Base-by-base conservation (phyloP, 2,797 vertebrate species). In the Acanthurus lineatus region DNA sequence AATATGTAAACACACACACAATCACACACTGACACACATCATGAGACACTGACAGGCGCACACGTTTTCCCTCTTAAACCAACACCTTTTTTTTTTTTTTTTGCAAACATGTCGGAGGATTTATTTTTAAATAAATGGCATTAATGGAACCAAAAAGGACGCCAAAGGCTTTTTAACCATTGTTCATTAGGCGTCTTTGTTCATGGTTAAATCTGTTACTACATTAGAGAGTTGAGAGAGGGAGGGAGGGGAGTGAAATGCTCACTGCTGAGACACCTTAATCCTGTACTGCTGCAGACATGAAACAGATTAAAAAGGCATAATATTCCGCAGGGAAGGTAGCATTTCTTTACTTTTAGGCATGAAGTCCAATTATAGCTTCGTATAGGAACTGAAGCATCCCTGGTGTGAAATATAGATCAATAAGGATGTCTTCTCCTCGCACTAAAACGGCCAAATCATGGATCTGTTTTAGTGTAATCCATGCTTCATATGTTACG, bases 251-350 rank as follows among this genome's bases (percentile, higher is more conserved):
- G 57, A 63, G 59, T 68, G 54, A 86, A 81, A 80, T 78, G 42
- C 20, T 44, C 42, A 4, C 71, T 82, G 63, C 69, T 67, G 86
- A 85, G 77, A 81, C 65, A 73, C 86, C 79, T 84, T 86, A 81
- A 88, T 84, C 63, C 69, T 72, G 68, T 19, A 20, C 83, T 58
- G 77, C 64, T 74, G 49, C 54, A 69, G 80, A 88, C 81, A 85
- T 85, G 72, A 88, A 85, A 80, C 38, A 49, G 71, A 84, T 86
- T 86, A 67, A 82, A 85, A 83, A 77, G 28, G 28, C 28, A 82
- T 84, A 82, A 82, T 85, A 84, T 87, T 90, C 67, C 81, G 42
- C 56, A 72, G 56, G 52, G 61, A 85, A 73, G 45, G 74, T 38
- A 65, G 62, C 35, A 12, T 66, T 76, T 82, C 20, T 79, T 88